These are phyloP conservation scores for Pachycephus smyrnensis DNA, from an alignment of 2,888 invertebrate genomes.

Conservation along the genomic window DNA sequence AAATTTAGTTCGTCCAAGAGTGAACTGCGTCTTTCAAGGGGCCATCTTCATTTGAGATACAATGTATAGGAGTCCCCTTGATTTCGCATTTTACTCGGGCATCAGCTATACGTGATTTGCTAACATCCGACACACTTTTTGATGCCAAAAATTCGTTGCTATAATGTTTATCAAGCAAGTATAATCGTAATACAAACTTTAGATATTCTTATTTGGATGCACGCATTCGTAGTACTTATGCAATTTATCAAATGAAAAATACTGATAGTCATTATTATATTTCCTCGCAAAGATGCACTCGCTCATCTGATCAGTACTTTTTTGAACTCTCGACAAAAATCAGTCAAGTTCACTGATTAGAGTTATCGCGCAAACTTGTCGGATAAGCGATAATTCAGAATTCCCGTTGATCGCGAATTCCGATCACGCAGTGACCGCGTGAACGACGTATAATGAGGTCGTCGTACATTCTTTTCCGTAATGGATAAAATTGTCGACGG, in stretches of 20 bases:
- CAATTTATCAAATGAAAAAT: not conserved
- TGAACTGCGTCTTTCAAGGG: too few species aligned
- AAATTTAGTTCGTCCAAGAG: too few species aligned
- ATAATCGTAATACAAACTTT: not conserved
- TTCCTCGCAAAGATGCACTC: not conserved
- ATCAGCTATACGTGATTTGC: not conserved
- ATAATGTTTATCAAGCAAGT: not conserved
- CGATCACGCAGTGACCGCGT: not conserved
- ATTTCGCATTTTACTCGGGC: not conserved
- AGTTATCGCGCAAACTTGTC: not conserved
- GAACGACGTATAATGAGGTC: not conserved
- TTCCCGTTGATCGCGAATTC: not conserved
- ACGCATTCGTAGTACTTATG: not conserved
- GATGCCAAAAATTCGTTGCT: not conserved
- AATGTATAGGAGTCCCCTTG: too few species aligned
- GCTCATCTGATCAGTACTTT: too few species aligned
- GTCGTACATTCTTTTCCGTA: not conserved
- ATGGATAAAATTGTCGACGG: not conserved
- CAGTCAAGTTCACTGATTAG: not conserved
- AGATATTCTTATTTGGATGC: not conserved
- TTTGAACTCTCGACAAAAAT: not conserved
- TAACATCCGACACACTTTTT: not conserved
- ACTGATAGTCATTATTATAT: not conserved
- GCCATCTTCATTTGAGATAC: too few species aligned
- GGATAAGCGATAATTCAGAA: not conserved